Evolutionary conservation across 2,797 vertebrate species (phyloP), one percentile per base, ranked within the genome.

Genomic region (Microctenopoma steveboyesi): DNA sequence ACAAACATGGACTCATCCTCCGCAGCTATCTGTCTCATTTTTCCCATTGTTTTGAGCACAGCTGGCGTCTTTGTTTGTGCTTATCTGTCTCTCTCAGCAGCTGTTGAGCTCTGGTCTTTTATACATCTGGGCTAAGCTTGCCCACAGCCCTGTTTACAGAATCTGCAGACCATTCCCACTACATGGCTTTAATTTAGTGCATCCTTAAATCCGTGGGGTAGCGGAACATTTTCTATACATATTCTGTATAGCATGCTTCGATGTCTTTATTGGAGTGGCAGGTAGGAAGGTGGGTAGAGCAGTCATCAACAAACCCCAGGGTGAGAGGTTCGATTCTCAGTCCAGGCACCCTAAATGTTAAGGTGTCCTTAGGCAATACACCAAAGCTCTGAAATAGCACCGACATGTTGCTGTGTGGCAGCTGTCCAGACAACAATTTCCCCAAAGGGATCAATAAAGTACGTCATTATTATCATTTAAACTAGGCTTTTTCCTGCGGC

Each of bases 1-100:
- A 57, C 76, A 64, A 70, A 65, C 75, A 66, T 5, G 37, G 64
- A 39, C 70, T 70, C 78, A 59, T 76, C 84, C 78, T 81, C 76
- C 12, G 5, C 75, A 42, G 74, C 78, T 68, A 61, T 69, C 61
- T 27, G 69, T 72, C 76, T 72, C 79, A 66, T 59, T 79, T 65
- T 25, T 68, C 61, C 71, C 78, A 84, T 90, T 93, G 89, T 92
- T 86, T 75, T 33, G 64, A 85, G 80, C 87, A 91, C 90, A 91
- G 90, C 91, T 88, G 88, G 89, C 84, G 66, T 86, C 89, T 91
- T 93, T 92, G 89, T 92, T 90, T 90, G 33, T 78, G 75, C 90
- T 88, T 91, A 89, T 92, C 89, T 76, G 82, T 82, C 67, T 78
- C 74, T 80, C 82, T 81, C 85, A 80, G 86, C n/a, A 65, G 57